phyloP scores from a whole-genome alignment of 2,797 vertebrate genomes.

The Cephalopachus bancanus region DNA sequence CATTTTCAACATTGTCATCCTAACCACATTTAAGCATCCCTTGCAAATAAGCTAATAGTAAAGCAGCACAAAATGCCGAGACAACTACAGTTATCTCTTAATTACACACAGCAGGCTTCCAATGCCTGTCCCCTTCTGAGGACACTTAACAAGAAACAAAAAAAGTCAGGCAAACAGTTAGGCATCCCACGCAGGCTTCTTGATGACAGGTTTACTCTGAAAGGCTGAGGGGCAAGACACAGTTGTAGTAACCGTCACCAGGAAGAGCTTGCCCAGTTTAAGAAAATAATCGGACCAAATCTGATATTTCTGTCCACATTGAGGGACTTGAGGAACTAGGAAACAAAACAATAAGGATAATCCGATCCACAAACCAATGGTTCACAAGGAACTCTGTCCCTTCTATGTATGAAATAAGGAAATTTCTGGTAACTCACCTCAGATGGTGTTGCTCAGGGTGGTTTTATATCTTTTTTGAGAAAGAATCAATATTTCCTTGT shows the following conservation, averaged over 20 bases:
- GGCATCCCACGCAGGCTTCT: slow-evolving; percentile 51
- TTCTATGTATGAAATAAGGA: slow-evolving; percentile 20
- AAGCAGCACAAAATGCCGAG: slow-evolving; percentile 62
- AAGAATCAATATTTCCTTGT: slow-evolving; percentile 64
- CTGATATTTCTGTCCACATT: background rate
- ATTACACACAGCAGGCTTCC: slow-evolving; percentile 76
- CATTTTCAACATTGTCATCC: slow-evolving; percentile 69
- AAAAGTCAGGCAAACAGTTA: slow-evolving; percentile 62
- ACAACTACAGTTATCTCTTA: slow-evolving; percentile 77
- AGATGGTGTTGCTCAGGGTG: background rate
- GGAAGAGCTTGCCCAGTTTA: slow-evolving; percentile 40
- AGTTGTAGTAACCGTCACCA: background rate
- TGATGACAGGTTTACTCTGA: slow-evolving; percentile 60
- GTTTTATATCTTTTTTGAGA: slow-evolving; percentile 70
- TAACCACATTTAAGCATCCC: slow-evolving; percentile 62
- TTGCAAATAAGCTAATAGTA: slow-evolving; percentile 79
- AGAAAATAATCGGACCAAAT: background rate
- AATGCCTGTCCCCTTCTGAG: slow-evolving; percentile 62
- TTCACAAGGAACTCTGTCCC: background rate
- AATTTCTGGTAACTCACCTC: slow-evolving; percentile 34
- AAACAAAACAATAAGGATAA: slow-evolving; percentile 33
- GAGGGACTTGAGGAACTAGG: background rate
- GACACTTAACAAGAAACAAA: slow-evolving; percentile 73
- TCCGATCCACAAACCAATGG: background rate
- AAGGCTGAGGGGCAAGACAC: slow-evolving; percentile 17